These are phyloP conservation scores for Astyanax mexicanus DNA, from an alignment of 2,797 vertebrate genomes.

Conservation along the genomic window DNA sequence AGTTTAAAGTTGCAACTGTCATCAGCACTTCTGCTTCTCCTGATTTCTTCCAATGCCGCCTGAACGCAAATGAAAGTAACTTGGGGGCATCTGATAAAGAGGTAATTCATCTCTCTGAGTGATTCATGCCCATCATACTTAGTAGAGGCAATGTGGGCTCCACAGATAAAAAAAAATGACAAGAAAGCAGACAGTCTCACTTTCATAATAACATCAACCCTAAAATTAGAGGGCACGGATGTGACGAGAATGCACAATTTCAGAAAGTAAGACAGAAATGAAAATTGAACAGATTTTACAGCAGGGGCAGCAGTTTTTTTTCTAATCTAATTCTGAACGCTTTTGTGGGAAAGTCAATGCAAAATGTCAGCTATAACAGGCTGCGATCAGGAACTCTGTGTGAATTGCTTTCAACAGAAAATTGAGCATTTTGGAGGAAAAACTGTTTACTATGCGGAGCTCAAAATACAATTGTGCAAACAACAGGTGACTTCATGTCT, in stretches of 20 bases:
- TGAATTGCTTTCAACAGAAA: constrained; percentile 8
- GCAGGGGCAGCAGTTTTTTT: not conserved
- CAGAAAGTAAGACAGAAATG: not conserved
- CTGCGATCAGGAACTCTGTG: not conserved
- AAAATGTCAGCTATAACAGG: not conserved
- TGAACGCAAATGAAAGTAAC: not conserved
- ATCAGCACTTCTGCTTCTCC: no score
- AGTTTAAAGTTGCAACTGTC: no score
- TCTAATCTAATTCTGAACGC: not conserved
- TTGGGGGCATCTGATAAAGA: not conserved
- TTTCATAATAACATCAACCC: not conserved
- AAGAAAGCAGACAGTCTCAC: not conserved
- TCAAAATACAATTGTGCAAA: not conserved
- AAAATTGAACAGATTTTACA: not conserved
- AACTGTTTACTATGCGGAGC: not conserved
- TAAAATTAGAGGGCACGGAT: not conserved
- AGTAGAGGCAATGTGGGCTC: not conserved
- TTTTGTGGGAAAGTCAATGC: not conserved
- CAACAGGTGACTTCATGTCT: not conserved
- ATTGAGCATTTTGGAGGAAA: not conserved
- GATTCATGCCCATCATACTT: not conserved
- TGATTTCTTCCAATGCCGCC: not conserved
- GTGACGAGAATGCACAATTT: not conserved
- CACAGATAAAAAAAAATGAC: not conserved
- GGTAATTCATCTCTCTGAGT: not conserved